These are phyloP conservation scores for Apamea anceps DNA, from an alignment of 2,888 invertebrate genomes.

Conservation along the genomic window DNA sequence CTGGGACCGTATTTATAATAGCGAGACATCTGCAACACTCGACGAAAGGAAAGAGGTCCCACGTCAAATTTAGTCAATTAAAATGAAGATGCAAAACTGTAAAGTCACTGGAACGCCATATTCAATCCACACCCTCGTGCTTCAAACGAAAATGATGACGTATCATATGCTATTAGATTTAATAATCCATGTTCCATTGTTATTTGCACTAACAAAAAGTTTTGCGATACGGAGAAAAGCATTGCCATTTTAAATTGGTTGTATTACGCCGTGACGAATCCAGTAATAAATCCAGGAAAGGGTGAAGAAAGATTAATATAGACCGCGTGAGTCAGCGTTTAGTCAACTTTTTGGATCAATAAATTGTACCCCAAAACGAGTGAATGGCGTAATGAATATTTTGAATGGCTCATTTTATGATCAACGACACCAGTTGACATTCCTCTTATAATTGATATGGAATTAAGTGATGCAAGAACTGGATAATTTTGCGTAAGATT, in stretches of 20 bases:
- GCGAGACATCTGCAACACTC: constrained; percentile 64
- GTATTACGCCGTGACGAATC: constrained; percentile 81
- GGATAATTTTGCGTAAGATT: constrained; percentile 18
- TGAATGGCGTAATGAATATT: constrained; percentile 56
- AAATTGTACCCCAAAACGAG: constrained; percentile 62
- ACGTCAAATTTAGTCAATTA: constrained; percentile 69
- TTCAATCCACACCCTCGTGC: constrained; percentile 63
- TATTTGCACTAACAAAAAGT: constrained; percentile 73
- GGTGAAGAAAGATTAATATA: constrained; percentile 80
- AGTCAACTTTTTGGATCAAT: constrained; percentile 75
- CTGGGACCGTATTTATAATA: constrained; percentile 48
- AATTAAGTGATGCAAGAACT: constrained; percentile 31
- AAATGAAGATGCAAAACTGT: constrained; percentile 71
- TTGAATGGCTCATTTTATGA: constrained; percentile 37
- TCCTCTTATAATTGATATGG: constrained; percentile 13
- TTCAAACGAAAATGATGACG: constrained; percentile 72
- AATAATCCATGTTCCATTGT: constrained; percentile 77
- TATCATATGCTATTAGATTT: constrained; percentile 73
- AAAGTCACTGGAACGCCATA: constrained; percentile 71
- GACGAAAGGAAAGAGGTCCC: constrained; percentile 61
- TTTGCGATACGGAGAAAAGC: constrained; percentile 71
- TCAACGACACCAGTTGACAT: constrained; percentile 21
- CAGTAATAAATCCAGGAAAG: constrained; percentile 77
- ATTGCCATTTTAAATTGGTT: constrained; percentile 74
- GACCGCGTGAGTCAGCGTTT: constrained; percentile 79